Evolutionary conservation across 2,797 vertebrate species (phyloP).

Genomic region (Lacerta viridis): DNA sequence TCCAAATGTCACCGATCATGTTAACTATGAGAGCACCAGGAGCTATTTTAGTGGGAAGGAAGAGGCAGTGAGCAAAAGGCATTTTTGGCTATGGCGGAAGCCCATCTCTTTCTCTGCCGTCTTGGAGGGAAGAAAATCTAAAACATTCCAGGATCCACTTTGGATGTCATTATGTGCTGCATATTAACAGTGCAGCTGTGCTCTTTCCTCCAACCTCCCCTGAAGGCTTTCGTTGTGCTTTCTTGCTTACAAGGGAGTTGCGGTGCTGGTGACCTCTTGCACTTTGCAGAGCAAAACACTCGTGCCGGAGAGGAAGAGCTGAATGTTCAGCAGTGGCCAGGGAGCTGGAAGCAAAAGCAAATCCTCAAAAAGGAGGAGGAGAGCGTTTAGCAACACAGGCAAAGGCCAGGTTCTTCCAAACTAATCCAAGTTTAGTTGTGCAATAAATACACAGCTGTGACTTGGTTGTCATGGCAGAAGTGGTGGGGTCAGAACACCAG

Average conservation of each 20-base stretch:
- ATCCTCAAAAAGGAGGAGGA: not conserved
- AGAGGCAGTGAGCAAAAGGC: conserved; percentile 17
- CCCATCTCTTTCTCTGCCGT: not conserved
- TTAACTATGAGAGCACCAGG: conserved; percentile 6
- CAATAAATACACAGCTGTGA: not conserved
- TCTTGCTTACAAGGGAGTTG: conserved; percentile 25
- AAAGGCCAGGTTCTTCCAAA: not conserved
- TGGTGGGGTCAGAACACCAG: not conserved
- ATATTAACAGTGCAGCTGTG: not conserved
- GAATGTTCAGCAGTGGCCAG: conserved; percentile 23
- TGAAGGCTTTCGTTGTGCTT: not conserved
- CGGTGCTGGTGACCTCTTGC: conserved; percentile 37
- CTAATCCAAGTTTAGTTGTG: not conserved
- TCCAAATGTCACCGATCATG: conserved; percentile 56
- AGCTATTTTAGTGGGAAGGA: conserved; percentile 19
- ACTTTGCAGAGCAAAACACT: conserved; percentile 25
- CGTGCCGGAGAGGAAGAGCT: not conserved
- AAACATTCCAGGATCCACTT: conserved; percentile 29
- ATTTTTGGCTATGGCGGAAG: not conserved
- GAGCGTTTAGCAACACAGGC: not conserved
- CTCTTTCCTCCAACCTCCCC: not conserved
- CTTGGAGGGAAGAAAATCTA: conserved; percentile 34
- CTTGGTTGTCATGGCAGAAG: not conserved
- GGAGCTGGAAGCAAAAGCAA: not conserved
- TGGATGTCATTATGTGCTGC: not conserved